Conservation (phyloP, 2,113 vertebrate species). For the Rafetus swinhoei region DNA sequence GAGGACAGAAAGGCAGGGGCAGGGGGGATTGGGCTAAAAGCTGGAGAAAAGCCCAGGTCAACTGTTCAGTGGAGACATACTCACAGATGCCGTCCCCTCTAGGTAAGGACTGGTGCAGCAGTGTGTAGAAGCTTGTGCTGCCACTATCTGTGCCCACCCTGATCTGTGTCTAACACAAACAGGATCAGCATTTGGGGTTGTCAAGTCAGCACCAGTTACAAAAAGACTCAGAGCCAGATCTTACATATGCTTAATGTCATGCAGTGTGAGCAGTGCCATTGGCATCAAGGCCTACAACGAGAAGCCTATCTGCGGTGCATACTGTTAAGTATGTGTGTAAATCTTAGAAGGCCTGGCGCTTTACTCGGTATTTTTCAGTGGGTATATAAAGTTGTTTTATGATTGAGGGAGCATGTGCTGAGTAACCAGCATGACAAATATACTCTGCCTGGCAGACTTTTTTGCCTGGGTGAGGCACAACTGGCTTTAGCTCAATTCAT, state of each 20-base stretch:
- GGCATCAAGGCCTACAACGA: background rate
- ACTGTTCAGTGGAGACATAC: background rate
- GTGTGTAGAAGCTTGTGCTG: background rate
- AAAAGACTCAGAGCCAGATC: background rate
- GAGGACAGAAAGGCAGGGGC: background rate
- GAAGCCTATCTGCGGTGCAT: no score
- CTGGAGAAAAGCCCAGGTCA: background rate
- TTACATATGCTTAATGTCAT: background rate
- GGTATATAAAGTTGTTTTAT: fast-evolving
- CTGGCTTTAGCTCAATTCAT: fast-evolving
- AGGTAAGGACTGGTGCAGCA: background rate
- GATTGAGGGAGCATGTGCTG: background rate
- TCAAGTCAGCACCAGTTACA: background rate
- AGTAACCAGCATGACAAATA: background rate
- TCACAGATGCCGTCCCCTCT: background rate
- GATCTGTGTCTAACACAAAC: background rate
- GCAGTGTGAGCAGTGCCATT: no score
- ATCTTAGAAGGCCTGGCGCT: background rate
- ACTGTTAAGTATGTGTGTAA: background rate
- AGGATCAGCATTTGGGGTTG: background rate
- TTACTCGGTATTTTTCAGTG: background rate
- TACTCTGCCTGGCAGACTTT: background rate
- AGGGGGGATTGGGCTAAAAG: background rate
- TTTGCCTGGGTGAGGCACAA: background rate
- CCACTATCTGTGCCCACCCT: background rate